These are phyloP conservation scores for Triplophysa bombifrons DNA, from an alignment of 2,797 vertebrate genomes.

Conservation along the genomic window DNA sequence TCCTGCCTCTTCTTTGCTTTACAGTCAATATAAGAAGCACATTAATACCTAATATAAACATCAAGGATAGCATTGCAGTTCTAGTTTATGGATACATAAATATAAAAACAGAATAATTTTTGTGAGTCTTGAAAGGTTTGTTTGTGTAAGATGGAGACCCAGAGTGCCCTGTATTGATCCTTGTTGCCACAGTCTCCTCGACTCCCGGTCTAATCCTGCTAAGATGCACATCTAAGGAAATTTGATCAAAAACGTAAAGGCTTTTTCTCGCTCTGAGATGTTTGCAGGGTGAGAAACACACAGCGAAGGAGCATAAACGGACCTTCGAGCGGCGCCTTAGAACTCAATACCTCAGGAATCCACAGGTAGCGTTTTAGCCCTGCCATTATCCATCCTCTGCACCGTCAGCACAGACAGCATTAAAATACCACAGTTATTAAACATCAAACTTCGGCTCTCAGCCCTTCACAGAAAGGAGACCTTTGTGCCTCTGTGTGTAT, in stretches of 20 bases:
- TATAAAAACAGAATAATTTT: neutral
- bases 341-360: conserved; percentile 66
- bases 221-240: conserved; percentile 44
- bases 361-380: conserved; percentile 55
- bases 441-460: conserved; percentile 49
- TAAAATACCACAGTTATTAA: conserved; percentile 63
- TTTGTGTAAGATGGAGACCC: conserved; percentile 16
- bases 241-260: conserved; percentile 41
- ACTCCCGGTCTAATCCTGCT: conserved; percentile 34
- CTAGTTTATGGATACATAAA: conserved; percentile 17
- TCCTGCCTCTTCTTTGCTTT: neutral
- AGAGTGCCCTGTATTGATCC: conserved; percentile 25
- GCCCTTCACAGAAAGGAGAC: conserved; percentile 57
- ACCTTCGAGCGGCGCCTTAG: conserved; percentile 50
- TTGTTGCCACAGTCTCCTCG: conserved; percentile 25
- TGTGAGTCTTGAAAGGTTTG: conserved; percentile 16
- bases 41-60: neutral
- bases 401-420: conserved; percentile 56
- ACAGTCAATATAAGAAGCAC: neutral
- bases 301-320: conserved; percentile 49
- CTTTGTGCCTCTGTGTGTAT: conserved; percentile 52
- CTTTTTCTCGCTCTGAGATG: conserved; percentile 26
- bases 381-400: conserved; percentile 52
- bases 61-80: neutral
- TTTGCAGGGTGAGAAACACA: conserved; percentile 47